A percentile compares a stretch with the other conserved stretches of the same genome.
phyloP scores from a whole-genome alignment of 2,797 vertebrate species.

The Tolypeutes matacus region DNA sequence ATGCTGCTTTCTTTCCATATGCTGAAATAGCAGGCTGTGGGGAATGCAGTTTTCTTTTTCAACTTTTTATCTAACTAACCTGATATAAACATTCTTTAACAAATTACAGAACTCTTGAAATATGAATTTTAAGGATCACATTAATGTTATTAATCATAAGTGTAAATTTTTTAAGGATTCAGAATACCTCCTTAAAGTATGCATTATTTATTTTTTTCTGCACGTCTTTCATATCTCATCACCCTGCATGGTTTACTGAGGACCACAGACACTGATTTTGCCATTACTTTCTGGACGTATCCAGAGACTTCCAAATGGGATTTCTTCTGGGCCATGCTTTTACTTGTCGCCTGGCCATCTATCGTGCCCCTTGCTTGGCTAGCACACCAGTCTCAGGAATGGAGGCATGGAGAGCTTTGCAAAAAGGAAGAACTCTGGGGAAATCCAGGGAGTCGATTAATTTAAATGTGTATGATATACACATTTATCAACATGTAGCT shows the following conservation, averaged over 20 bases:
- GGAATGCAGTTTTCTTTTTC: not conserved
- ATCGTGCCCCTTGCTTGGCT: not conserved
- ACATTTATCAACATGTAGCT: not conserved
- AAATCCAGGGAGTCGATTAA: not conserved
- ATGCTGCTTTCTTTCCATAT: not conserved
- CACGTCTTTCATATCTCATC: not conserved
- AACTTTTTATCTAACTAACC: not conserved
- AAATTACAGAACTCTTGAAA: constrained; percentile 44
- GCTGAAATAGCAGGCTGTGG: not conserved
- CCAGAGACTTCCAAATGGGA: not conserved
- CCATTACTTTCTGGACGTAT: not conserved
- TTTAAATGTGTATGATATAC: not conserved
- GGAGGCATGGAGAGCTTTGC: not conserved
- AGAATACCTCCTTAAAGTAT: not conserved
- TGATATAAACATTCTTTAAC: constrained; percentile 19
- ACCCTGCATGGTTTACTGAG: not conserved
- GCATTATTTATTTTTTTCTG: not conserved
- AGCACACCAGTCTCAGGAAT: not conserved
- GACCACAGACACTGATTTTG: not conserved
- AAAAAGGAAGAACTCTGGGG: not conserved
- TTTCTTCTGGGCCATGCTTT: not conserved
- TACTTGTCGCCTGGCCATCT: not conserved
- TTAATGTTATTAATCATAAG: not conserved
- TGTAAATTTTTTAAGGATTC: not conserved
- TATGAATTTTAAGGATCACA: not conserved